Conservation (phyloP, 2,888 invertebrate genomes). For the Zhuqinia jingwanae region DNA sequence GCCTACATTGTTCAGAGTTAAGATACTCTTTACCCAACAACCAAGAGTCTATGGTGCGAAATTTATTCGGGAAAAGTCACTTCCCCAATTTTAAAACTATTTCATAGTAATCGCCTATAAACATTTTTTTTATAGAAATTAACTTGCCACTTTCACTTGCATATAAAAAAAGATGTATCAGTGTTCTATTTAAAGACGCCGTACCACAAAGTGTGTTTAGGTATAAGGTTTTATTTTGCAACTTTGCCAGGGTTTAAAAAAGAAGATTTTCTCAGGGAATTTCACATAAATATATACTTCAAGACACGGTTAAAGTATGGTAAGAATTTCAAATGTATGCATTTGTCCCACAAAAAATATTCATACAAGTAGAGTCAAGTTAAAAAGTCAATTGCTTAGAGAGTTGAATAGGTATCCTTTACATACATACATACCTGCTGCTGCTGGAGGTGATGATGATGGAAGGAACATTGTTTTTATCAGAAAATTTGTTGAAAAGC, state of each 20-base stretch:
- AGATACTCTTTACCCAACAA: no score
- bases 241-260: no score
- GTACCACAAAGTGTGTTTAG: no score
- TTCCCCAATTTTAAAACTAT: slow-evolving; percentile 44
- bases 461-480: neutral
- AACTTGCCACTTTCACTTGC: slow-evolving; percentile 3
- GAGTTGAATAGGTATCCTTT: no score
- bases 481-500: slow-evolving; percentile 36
- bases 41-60: neutral
- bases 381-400: slow-evolving; percentile 32
- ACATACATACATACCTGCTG: no score
- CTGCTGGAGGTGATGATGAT: neutral
- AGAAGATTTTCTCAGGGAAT: neutral
- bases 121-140: slow-evolving; percentile 24
- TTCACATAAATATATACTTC: neutral
- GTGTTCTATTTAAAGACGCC: no score
- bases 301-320: slow-evolving; percentile 22
- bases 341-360: slow-evolving; percentile 57
- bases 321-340: slow-evolving; percentile 35
- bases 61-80: slow-evolving; percentile 8
- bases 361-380: slow-evolving; percentile 45
- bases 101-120: slow-evolving; percentile 40
- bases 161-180: neutral
- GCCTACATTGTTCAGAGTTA: no score
- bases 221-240: no score